These are phyloP conservation scores for Hedychridium roseum DNA, from an alignment of 2,888 invertebrate species.

Conservation along the genomic window DNA sequence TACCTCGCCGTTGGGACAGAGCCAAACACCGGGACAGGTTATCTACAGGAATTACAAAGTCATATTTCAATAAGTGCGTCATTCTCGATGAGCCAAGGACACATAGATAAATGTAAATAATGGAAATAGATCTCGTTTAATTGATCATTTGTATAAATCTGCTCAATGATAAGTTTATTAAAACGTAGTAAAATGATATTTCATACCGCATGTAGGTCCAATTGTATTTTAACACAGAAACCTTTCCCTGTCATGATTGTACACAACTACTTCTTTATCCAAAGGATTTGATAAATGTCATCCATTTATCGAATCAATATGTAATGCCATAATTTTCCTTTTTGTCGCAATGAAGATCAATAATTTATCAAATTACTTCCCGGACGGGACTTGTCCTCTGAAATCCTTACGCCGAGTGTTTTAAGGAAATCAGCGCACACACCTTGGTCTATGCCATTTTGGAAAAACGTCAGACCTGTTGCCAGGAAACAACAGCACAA, in stretches of 20 bases:
- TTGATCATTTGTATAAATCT: too few relatives aligned
- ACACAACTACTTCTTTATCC: slow-evolving; percentile 5
- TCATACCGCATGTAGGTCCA: slow-evolving; percentile 59
- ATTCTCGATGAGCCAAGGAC: neutral
- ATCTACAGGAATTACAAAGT: slow-evolving; percentile 65
- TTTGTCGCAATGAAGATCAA: too few relatives aligned
- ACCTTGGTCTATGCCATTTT: slow-evolving; percentile 29
- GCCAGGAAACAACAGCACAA: slow-evolving; percentile 43
- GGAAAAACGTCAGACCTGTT: slow-evolving; percentile 28
- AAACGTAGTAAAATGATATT: too few relatives aligned
- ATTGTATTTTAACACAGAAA: slow-evolving; percentile 54
- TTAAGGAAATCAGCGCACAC: too few relatives aligned
- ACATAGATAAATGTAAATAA: neutral
- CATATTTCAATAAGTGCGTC: too few relatives aligned
- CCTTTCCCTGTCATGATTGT: slow-evolving; percentile 54
- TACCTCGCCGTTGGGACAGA: slow-evolving; percentile 81
- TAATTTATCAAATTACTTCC: too few relatives aligned
- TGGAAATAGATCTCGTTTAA: neutral
- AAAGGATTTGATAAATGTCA: too few relatives aligned
- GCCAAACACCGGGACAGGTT: slow-evolving; percentile 87
- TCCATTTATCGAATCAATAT: too few relatives aligned
- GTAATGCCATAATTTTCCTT: too few relatives aligned
- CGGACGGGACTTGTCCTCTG: too few relatives aligned
- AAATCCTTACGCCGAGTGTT: too few relatives aligned
- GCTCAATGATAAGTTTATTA: neutral